Conservation (phyloP, 2,888 invertebrate species). For the Dione vanillae region DNA sequence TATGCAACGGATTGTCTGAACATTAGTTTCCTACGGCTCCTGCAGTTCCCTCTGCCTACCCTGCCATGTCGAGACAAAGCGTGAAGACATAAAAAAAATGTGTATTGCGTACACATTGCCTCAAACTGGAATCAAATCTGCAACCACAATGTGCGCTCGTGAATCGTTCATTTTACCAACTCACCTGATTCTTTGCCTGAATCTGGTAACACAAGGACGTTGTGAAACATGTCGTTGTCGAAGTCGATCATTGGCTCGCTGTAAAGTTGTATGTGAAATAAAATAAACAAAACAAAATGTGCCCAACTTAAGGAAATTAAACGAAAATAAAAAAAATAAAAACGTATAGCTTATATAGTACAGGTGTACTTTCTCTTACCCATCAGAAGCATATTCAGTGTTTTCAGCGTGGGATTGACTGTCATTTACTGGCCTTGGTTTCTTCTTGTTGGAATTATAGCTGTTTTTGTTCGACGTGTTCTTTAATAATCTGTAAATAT, state of each 20-base stretch:
- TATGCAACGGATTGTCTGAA: too few species aligned
- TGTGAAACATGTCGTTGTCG: slow-evolving; percentile 78
- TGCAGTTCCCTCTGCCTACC: too few species aligned
- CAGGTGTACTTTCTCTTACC: slow-evolving; percentile 53
- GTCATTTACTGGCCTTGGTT: slow-evolving; percentile 63
- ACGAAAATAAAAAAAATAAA: slow-evolving; percentile 3
- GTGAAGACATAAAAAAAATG: too few species aligned
- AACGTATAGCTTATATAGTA: background rate
- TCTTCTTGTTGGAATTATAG: slow-evolving; percentile 70
- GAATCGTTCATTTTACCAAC: slow-evolving; percentile 46
- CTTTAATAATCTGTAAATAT: slow-evolving; percentile 65
- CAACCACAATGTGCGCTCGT: slow-evolving; percentile 23
- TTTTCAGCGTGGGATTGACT: slow-evolving; percentile 72
- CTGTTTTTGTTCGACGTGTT: slow-evolving; percentile 71
- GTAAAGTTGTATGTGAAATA: slow-evolving; percentile 55
- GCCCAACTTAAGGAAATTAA: slow-evolving; percentile 23
- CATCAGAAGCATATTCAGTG: slow-evolving; percentile 70
- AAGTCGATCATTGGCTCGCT: slow-evolving; percentile 79
- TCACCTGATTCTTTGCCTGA: slow-evolving; percentile 74
- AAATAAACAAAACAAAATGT: slow-evolving; percentile 51
- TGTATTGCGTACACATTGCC: too few species aligned
- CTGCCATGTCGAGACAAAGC: too few species aligned
- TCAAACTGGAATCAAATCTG: too few species aligned
- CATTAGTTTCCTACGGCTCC: too few species aligned
- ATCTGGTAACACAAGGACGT: slow-evolving; percentile 74